These are phyloP conservation scores for Lutjanus argentimaculatus DNA, from an alignment of 2,797 vertebrate genomes.

Conservation along the genomic window DNA sequence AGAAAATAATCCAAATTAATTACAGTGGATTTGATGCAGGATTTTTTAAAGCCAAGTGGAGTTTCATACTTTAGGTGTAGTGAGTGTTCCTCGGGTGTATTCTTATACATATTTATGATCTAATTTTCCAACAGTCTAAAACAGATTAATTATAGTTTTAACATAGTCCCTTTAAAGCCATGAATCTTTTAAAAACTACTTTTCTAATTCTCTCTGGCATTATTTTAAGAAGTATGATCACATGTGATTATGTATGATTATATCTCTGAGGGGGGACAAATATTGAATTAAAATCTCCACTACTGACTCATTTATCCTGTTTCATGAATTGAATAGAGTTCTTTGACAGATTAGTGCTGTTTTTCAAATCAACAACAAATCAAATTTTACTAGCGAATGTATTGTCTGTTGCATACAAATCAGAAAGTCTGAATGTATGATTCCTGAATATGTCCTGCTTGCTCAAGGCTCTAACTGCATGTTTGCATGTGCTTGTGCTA, in stretches of 20 bases:
- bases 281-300: slow-evolving; percentile 44
- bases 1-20: slow-evolving; percentile 71
- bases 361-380: slow-evolving; percentile 37
- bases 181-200: slow-evolving; percentile 51
- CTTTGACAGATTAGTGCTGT: slow-evolving; percentile 18
- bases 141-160: slow-evolving; percentile 70
- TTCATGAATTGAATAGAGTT: slow-evolving; percentile 10
- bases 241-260: slow-evolving; percentile 58
- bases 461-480: slow-evolving; percentile 93
- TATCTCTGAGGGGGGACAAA: slow-evolving; percentile 35
- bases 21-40: slow-evolving; percentile 60
- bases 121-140: slow-evolving; percentile 66
- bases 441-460: slow-evolving; percentile 76
- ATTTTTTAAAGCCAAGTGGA: slow-evolving; percentile 57
- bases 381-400: not conserved
- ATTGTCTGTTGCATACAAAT: slow-evolving; percentile 18
- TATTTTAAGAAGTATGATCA: slow-evolving; percentile 50
- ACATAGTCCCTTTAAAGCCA: slow-evolving; percentile 46
- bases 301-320: slow-evolving; percentile 33
- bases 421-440: slow-evolving; percentile 40
- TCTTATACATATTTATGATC: slow-evolving; percentile 77
- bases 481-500: slow-evolving; percentile 97
- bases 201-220: slow-evolving; percentile 35
- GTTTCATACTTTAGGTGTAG: slow-evolving; percentile 58
- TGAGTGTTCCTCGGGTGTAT: slow-evolving; percentile 48